Base-by-base conservation (phyloP, 2,797 vertebrate genomes). In the Cuculus canorus region DNA sequence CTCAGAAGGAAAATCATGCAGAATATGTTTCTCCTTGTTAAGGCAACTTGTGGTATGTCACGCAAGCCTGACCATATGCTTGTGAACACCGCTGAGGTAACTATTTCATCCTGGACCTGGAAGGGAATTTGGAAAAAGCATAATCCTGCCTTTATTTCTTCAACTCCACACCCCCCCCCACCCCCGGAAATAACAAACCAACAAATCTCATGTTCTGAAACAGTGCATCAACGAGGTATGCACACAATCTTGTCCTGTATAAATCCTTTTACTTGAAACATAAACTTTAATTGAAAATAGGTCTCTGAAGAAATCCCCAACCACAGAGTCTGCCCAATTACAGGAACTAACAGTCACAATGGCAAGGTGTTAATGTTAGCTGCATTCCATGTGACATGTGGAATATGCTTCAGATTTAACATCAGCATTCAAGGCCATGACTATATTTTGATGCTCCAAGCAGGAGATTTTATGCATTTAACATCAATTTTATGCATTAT, bases 401-500 rank as follows among this genome's bases (percentile, higher is more conserved):
- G 56, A 95, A 92, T 88, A 91, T 60, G n/a, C 82, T 87, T 95
- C 66, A 77, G 69, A 76, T 88, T 90, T 93, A 93, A 71, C 83
- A 96, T 96, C 84, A 92, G 61, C 81, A 96, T 96, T 95, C 87
- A 90, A 84, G 85, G 23, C 82, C 90, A 57, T 71, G 84, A 77
- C 93, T 92, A 48, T 87, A 63, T 96, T 97, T 92, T 86, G 91
- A 94, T 92, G 86, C 91, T 96, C 78, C 86, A 94, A 94, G 87
- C 78, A 94, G 91, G 89, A 95, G 73, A 93, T 96, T 96, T 96
- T 96, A 92, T 91, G 89, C 89, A 94, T 92, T 96, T 97, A 96
- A 88, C 91, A 93, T 96, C 94, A 96, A 89, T 95, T 95, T 95
- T 96, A 95, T 95, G 93, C 87, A 52, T 85, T 82, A 57, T 63